These are phyloP conservation scores for Poeciliopsis turneri DNA, from an alignment of 2,797 vertebrate genomes.

Conservation along the genomic window DNA sequence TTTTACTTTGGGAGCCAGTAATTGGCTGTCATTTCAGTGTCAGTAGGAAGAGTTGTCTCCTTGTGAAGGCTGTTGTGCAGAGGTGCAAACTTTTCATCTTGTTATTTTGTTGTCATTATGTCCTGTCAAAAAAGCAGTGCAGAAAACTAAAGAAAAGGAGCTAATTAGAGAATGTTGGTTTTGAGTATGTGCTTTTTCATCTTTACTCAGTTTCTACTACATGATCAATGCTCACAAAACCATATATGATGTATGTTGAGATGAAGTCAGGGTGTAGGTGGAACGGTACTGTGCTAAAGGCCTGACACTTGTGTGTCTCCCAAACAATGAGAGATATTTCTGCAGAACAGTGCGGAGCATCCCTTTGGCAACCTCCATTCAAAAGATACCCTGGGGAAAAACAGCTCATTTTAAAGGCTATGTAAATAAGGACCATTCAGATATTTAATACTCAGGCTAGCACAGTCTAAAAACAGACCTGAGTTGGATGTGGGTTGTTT, in stretches of 20 bases:
- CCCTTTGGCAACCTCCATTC: slow-evolving; percentile 73
- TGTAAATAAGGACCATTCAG: slow-evolving; percentile 33
- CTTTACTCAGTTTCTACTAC: slow-evolving; percentile 16
- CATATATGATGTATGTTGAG: slow-evolving; percentile 70
- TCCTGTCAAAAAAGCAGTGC: slow-evolving; percentile 52
- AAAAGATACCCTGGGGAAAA: slow-evolving; percentile 69
- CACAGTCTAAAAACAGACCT: slow-evolving; percentile 68
- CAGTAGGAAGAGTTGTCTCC: slow-evolving; percentile 28
- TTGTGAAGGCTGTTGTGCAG: slow-evolving; percentile 47
- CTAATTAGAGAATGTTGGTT: slow-evolving; percentile 3
- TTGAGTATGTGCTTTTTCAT: neutral
- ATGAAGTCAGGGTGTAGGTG: slow-evolving; percentile 79
- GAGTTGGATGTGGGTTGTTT: slow-evolving; percentile 73
- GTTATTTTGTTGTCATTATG: slow-evolving; percentile 24
- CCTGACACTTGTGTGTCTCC: slow-evolving; percentile 57
- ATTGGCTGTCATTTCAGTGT: slow-evolving; percentile 79
- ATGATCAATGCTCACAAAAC: neutral
- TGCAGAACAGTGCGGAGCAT: slow-evolving; percentile 35
- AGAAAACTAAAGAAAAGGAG: slow-evolving; percentile 11
- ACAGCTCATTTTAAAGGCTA: slow-evolving; percentile 44
- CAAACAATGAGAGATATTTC: slow-evolving; percentile 58
- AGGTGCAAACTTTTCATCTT: slow-evolving; percentile 28
- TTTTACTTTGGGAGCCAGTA: slow-evolving; percentile 69
- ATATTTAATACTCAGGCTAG: slow-evolving; percentile 32
- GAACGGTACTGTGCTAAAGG: slow-evolving; percentile 81